phyloP scores from a whole-genome alignment of 35 echinoderm and acorn worm species.

The Heliocidaris tuberculata region DNA sequence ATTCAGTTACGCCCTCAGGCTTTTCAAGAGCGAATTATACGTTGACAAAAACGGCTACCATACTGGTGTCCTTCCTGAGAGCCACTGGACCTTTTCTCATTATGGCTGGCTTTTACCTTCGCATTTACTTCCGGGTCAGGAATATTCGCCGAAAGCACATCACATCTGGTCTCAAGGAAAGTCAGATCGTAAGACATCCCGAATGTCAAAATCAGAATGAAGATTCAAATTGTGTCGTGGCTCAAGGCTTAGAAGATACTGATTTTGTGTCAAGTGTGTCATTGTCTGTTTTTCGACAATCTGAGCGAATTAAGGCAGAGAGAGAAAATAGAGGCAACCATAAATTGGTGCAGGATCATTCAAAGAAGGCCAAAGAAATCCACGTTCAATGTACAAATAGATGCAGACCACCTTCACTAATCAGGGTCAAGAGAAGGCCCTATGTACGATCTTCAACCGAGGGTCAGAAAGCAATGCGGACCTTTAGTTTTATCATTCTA shows the following conservation, averaged over 20 bases:
- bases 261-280: neutral
- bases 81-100: neutral
- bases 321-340: neutral
- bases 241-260: too few species aligned
- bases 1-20: neutral
- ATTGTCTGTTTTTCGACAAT: neutral
- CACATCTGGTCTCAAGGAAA: neutral
- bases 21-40: neutral
- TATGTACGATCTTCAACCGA: neutral
- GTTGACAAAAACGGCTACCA: too few species aligned
- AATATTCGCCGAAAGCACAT: neutral
- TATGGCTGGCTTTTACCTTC: neutral
- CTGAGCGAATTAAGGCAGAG: neutral
- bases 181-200: neutral
- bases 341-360: neutral
- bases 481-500: neutral
- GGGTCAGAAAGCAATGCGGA: neutral
- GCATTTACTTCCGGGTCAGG: neutral
- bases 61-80: neutral
- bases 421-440: too few species aligned
- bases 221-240: neutral
- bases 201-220: neutral
- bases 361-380: neutral
- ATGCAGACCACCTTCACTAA: neutral
- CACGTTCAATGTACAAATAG: neutral